These are phyloP conservation scores for Agrenia bidenticulata DNA, from an alignment of 2,888 invertebrate genomes.

Conservation along the genomic window DNA sequence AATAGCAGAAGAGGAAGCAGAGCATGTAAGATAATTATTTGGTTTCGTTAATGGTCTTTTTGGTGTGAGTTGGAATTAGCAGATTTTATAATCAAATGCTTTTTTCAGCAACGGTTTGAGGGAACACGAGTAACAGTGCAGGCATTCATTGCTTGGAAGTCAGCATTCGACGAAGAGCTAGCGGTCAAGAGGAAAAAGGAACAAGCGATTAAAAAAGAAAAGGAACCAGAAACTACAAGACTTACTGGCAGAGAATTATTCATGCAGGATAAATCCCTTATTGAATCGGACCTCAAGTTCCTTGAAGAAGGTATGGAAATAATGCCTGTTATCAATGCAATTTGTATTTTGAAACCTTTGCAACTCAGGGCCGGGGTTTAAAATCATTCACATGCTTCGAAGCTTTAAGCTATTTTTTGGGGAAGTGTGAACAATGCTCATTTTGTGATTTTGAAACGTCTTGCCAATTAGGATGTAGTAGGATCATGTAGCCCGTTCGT, in stretches of 20 bases:
- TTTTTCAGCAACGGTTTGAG: constrained; percentile 82
- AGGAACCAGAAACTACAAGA: constrained; percentile 74
- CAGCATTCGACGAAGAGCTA: constrained; percentile 86
- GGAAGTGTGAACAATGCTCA: too few relatives aligned
- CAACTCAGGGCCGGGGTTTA: too few relatives aligned
- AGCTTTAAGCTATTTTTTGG: too few relatives aligned
- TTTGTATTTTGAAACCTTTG: too few relatives aligned
- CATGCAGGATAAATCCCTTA: constrained; percentile 85
- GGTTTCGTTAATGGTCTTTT: background rate
- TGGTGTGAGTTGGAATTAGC: background rate
- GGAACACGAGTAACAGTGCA: constrained; percentile 95
- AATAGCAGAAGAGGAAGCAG: constrained; percentile 74
- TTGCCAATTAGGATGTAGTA: too few relatives aligned
- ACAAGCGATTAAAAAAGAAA: constrained; percentile 61
- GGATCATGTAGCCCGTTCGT: too few relatives aligned
- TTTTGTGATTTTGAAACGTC: too few relatives aligned
- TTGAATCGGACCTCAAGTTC: constrained; percentile 95
- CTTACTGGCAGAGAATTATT: constrained; percentile 92
- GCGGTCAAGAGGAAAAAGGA: constrained; percentile 65
- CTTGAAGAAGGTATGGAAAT: constrained; percentile 88
- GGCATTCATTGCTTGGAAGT: constrained; percentile 91
- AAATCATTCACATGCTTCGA: too few relatives aligned
- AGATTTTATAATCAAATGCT: constrained; percentile 1
- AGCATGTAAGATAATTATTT: constrained; percentile 65
- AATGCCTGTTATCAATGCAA: too few relatives aligned